Base-by-base conservation (phyloP, 2,113 vertebrate species). In the Phycodurus eques region DNA sequence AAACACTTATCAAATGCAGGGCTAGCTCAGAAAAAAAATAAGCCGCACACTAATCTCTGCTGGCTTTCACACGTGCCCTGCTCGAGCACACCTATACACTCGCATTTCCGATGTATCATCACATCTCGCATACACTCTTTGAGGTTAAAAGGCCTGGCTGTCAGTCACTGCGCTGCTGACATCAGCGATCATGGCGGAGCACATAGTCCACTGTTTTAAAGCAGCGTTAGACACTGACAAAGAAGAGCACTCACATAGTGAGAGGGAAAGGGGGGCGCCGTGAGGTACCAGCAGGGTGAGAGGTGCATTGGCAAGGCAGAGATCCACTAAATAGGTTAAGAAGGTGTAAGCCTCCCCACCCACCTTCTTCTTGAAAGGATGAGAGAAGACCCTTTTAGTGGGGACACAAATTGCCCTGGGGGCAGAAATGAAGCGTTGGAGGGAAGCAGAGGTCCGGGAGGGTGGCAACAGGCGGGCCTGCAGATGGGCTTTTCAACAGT, bases 121-220 rank as follows among this genome's bases (percentile, higher is more conserved):
- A 71, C 82, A 79, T 80, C 85, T 79, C 75, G 35, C 49, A 12
- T 64, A 46, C 71, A 11, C 66, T 43, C 67, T 67, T 10, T 4
- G 66, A 82, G 89, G 88, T 88, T 91, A 86, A 92, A 86, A 92
- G 90, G 84, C 85, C 81, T 54, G 76, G 70, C 85, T 91, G 91
- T 92, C 92, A 88, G 86, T 93, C 88, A 87, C 68, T 70, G 79
- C 69, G 80, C 83, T 91, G 90, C 91, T 92, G 89, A 90, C 88
- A 92, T 92, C 90, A 92, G 91, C 91, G 76, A 83, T 86, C 83
- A 75, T 75, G 76, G 74, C 57, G 35, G 74, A 76, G 80, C 70
- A 69, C 80, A 73, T 68, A 81, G 79, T 70, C 72, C 67, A 80
- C 79, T 81, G 77, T 83, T 89, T 91, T 87, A 88, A 77, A 85